phyloP scores from a whole-genome alignment of 2,888 invertebrate species.

The Cerastoderma edule region DNA sequence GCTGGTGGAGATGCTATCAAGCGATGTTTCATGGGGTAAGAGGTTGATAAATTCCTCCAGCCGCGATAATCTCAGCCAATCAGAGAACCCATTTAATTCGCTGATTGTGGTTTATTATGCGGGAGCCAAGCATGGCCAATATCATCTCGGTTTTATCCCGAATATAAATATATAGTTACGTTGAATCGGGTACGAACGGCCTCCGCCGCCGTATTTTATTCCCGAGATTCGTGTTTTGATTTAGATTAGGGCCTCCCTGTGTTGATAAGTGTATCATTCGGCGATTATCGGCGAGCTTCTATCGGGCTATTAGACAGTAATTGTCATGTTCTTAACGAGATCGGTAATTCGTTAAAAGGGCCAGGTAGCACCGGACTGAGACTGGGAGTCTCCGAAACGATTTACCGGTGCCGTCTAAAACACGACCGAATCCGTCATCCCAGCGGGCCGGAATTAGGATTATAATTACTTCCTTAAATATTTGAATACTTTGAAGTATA shows the following conservation, averaged over 20 bases:
- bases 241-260: constrained; percentile 3
- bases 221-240: constrained; percentile 22
- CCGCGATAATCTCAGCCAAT: constrained; percentile 18
- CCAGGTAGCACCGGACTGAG: constrained; percentile 13
- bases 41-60: not conserved
- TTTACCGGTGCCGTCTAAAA: too few species aligned
- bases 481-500: too few species aligned
- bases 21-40: too few species aligned
- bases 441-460: too few species aligned
- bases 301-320: constrained; percentile 27
- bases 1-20: too few species aligned
- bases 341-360: constrained; percentile 22
- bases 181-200: constrained; percentile 17
- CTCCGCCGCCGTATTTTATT: constrained; percentile 20
- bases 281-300: constrained; percentile 17
- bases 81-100: constrained; percentile 22
- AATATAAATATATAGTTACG: constrained; percentile 31
- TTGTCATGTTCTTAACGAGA: constrained; percentile 29
- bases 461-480: too few species aligned
- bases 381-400: constrained; percentile 19
- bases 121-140: constrained; percentile 1
- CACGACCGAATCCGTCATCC: too few species aligned
- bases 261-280: constrained; percentile 29
- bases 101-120: constrained; percentile 25
- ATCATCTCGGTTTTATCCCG: constrained; percentile 25